Base-by-base conservation (phyloP, 2,797 vertebrate species). In the Poecile montanus region DNA sequence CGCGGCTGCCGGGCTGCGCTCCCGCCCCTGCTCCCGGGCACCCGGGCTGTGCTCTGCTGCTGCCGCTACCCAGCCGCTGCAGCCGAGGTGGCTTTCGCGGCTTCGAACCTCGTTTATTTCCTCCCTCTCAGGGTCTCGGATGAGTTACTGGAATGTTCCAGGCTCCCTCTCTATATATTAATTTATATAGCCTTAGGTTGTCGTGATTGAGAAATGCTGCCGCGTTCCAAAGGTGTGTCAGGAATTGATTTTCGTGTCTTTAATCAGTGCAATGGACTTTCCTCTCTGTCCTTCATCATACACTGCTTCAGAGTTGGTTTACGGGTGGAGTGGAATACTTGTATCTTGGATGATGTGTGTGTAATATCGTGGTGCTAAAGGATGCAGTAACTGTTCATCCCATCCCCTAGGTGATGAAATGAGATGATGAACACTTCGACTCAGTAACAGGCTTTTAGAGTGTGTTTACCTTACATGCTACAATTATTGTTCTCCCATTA, bases 111-210 rank as follows among this genome's bases (percentile, higher is more conserved):
- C 42, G 0, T 34, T 76, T n/a, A 5, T 68, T 65, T 51, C 57
- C 53, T 63, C n/a, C 53, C 14, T 53, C 9, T 32, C 38, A 12
- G 30, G 47, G 14, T 65, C 73, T 58, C 16, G 70, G 65, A 3
- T 90, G 83, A 50, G 36, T 90, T 80, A 40, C 77, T 92, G 81
- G 96, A 96, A 96, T 50, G 80, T 96, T 96, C 95, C 77, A 86
- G 66, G 61, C 72, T 66, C 22, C 48, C 23, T 48, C 9, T 60
- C 0, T 15, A 0, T 53, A 0, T 72, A 5, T 68, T 45, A 71
- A 83, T 83, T 73, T 81, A 1, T 63, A 3, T 75, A 27, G 57
- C 7, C 57, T 38, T 57, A 6, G 76, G 13, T 36, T 74, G 66
- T 60, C 26, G 2, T 5, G 83, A 13, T 57, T 65, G 48, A 29